Base-by-base conservation (phyloP, 2,888 invertebrate genomes). In the Limenitis arthemis region DNA sequence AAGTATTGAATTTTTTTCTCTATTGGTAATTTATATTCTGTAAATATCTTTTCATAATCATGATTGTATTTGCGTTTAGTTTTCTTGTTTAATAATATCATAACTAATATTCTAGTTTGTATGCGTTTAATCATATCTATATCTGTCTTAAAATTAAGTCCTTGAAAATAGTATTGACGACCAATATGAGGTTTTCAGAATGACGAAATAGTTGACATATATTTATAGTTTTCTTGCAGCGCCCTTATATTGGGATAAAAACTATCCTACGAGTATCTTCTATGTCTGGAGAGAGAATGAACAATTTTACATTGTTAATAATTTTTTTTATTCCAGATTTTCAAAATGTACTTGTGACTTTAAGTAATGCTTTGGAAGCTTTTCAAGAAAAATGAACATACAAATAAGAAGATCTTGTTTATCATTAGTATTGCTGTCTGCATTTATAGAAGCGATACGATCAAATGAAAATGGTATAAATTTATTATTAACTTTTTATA, bases 381-480 rank as follows among this genome's bases (percentile, higher is more conserved):
- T n/a, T n/a, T n/a, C 34, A 9, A 12, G 38, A 8, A 56, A 51
- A 51, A 56, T 56, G 56, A 56, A 54, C 37, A 43, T 47, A 34
- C 37, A 38, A 5, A 20, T 51, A 11, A 51, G 47, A 52, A 52
- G 49, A 37, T 57, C 42, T 47, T 56, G 51, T 32, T 8, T 54
- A 32, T 41, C 42, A 11, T 38, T 54, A 7, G 30, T 61, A 33
- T 41, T 59, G 11, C 28, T 59, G n/a, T 47, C 55, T 12, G 40
- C 48, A 32, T 29, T 59, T 11, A 44, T 53, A 33, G 50, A 57
- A 49, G 31, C 46, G 7, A 56, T 52, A 44, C 53, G 47, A 44
- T 49, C 59, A 9, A 49, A 53, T 34, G 51, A 54, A 39, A 58
- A 54, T 47, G 57, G 59, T 61, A 58, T 7, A 55, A 42, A n/a